phyloP scores from a whole-genome alignment of 1,140 invertebrate genomes.

The Euborellia annulipes region DNA sequence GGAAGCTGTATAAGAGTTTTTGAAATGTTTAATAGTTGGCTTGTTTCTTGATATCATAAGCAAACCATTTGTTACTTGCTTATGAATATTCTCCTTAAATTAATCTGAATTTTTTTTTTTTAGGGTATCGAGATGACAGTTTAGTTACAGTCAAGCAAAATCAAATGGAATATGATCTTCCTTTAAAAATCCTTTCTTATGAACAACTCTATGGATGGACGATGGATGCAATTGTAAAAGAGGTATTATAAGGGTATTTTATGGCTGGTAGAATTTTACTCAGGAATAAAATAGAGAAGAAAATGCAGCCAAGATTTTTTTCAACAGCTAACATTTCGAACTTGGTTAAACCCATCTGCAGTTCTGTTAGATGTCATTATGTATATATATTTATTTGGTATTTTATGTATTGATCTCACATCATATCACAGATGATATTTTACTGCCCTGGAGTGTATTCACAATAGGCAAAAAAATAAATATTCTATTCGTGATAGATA shows the following conservation, averaged over 20 bases:
- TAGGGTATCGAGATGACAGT: constrained; percentile 94
- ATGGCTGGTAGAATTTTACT: not conserved
- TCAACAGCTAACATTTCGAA: no score
- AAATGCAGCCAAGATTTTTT: not conserved
- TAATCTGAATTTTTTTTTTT: constrained; percentile 12
- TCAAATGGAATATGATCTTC: constrained; percentile 80
- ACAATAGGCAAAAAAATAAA: no score
- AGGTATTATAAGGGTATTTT: constrained; percentile 27
- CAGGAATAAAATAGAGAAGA: not conserved
- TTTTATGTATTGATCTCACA: no score
- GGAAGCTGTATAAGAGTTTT: no score
- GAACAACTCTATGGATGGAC: constrained; percentile 99
- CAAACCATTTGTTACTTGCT: not conserved
- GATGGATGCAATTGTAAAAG: constrained; percentile 95
- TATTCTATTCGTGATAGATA: no score
- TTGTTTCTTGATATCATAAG: not conserved
- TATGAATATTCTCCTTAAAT: not conserved
- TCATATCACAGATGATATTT: no score
- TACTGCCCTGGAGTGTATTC: no score
- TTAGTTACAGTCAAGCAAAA: constrained; percentile 94
- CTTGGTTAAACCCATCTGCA: no score
- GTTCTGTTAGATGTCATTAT: no score
- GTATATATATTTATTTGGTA: no score
- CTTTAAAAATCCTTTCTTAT: constrained; percentile 92
- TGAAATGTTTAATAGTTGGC: no score